Evolutionary conservation across 2,888 invertebrate genomes (phyloP), one percentile per base, ranked within the genome.

Genomic region (Tiliacea aurago): DNA sequence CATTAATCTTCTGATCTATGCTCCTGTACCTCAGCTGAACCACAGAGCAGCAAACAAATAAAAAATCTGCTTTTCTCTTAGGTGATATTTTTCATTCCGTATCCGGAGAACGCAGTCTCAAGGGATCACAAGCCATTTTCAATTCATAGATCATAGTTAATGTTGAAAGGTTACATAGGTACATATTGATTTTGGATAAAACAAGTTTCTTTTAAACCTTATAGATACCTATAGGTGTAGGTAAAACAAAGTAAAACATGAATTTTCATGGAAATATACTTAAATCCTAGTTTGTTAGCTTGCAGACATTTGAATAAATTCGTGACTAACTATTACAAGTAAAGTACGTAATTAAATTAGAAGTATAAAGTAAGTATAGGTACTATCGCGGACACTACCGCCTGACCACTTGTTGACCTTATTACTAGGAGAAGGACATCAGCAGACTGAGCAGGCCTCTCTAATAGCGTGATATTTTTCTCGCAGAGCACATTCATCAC

Each of bases 301-400:
- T 33, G 45, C n/a, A 59, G 51, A 78, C 45, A 49, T 49, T 76
- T 41, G 23, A 55, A 66, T 73, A 62, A 56, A 58, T 61, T 63
- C 56, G 62, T 66, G 56, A 66, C 75, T 37, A 45, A 45, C 43
- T 43, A 20, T 13, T 47, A 68, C 28, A 51, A 61, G 28, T 47
- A 37, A 71, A 70, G 70, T 49, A 61, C n/a, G 33, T 72, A 72
- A 76, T 76, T 53, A 61, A 67, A 56, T 56, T 55, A 2, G 45
- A 43, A 59, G 45, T 59, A 56, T 28, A 28, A 28, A 28, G 28
- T 28, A 28, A 3, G 28, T 28, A n/a, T n/a, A n/a, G n/a, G n/a
- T n/a, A n/a, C n/a, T n/a, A n/a, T n/a, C n/a, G n/a, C n/a, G n/a
- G n/a, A n/a, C n/a, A n/a, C n/a, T n/a, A n/a, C n/a, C n/a, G n/a